Evolutionary conservation across 2,797 vertebrate species (phyloP), one percentile per base, ranked within the genome.

Genomic region (Rhabdophis nuchalis): DNA sequence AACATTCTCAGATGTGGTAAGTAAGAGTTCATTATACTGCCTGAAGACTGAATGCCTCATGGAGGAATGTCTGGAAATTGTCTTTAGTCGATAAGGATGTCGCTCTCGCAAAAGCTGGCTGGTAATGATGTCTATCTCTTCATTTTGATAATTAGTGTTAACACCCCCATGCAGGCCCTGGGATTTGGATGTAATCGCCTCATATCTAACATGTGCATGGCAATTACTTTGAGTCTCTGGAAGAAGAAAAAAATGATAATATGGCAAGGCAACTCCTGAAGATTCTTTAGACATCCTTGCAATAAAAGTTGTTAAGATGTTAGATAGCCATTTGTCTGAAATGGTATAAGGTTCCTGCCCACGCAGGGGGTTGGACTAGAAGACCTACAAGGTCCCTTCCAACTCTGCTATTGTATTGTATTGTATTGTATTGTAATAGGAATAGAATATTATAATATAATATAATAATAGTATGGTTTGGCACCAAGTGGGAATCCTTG

Each of bases 51-150:
- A 54, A 32, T 89, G 85, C 57, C 29, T 89, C 72, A 14, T 58
- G 11, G 61, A 25, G 29, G 53, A 88, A 92, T 86, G 13, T 36
- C 92, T 77, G 52, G 93, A 91, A 92, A 25, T 16, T 91, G 90
- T 54, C 16, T 88, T 91, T 18, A 4, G 27, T 93, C 53, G 90
- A 90, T 94, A 91, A 94, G 91, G 64, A 72, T 93, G 72, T 60
- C 64, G 20, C 94, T 93, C 94, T 93, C 10, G 56, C 87, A 93
- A 90, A 32, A 92, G 53, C 90, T 92, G 16, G 3, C n/a, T n/a
- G 72, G 85, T 93, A 92, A 95, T 93, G 94, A 92, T 0, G 50
- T 90, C 89, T 92, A 90, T 92, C 85, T 0, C 89, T 53, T 93
- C n/a, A 0, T 46, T 85, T 89, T 58, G 94, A 27, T 93, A 91